Evolutionary conservation across 2,888 invertebrate species (phyloP).

Genomic region (Drosophila melanosoma): DNA sequence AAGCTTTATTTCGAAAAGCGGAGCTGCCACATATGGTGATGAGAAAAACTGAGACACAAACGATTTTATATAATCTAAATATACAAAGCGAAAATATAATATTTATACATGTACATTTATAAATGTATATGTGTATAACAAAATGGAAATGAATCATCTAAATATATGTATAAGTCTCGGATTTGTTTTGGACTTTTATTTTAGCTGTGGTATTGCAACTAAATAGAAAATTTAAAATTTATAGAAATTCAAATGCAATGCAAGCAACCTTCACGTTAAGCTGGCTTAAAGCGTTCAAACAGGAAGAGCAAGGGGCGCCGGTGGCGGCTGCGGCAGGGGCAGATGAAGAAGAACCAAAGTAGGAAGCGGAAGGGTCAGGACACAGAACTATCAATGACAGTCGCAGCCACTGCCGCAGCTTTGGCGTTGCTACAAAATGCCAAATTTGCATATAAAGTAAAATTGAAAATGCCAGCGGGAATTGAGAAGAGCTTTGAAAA

Average conservation of each 20-base stretch:
- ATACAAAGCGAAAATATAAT: not conserved
- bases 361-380: constrained; percentile 27
- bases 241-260: constrained; percentile 71
- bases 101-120: not conserved
- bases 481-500: constrained; percentile 48
- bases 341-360: not conserved
- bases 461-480: constrained; percentile 78
- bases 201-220: constrained; percentile 50
- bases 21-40: constrained; percentile 1
- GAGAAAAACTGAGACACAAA: not conserved
- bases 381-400: constrained; percentile 68
- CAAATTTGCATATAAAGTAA: constrained; percentile 80
- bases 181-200: constrained; percentile 29
- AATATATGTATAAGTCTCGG: constrained; percentile 28
- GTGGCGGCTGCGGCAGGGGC: not conserved
- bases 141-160: constrained; percentile 47
- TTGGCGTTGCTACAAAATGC: constrained; percentile 68
- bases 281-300: constrained; percentile 66
- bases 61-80: not conserved
- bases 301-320: constrained; percentile 2
- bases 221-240: constrained; percentile 75
- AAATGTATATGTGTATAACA: not conserved
- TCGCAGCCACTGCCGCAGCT: constrained; percentile 30
- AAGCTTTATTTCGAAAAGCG: not conserved
- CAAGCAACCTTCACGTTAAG: constrained; percentile 55